Percentiles rank a stretch among this genome's conserved stretches.
These are phyloP conservation scores for Argyresthia goedartella DNA, from an alignment of 2,888 invertebrate species.

Conservation along the genomic window DNA sequence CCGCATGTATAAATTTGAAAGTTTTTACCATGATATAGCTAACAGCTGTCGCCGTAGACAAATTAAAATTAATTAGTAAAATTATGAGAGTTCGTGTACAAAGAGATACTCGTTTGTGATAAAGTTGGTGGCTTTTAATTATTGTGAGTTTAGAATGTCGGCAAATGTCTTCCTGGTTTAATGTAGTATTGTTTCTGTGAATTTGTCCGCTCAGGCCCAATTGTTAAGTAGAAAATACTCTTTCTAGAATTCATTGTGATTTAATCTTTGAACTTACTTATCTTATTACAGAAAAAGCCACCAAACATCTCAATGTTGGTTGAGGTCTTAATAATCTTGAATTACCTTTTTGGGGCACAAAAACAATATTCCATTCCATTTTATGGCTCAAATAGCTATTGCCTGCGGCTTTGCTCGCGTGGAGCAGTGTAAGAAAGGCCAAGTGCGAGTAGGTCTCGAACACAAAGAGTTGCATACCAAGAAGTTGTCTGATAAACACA, in stretches of 20 bases:
- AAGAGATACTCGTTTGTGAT: background rate
- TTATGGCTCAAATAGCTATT: background rate
- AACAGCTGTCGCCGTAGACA: background rate
- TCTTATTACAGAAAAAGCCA: too few relatives aligned
- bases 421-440: too few relatives aligned
- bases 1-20: background rate
- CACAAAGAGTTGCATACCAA: too few relatives aligned
- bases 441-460: too few relatives aligned
- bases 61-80: constrained; percentile 3
- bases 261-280: too few relatives aligned
- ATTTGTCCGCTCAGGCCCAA: background rate
- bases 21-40: background rate
- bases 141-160: background rate
- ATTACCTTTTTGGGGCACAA: background rate
- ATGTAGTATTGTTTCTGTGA: too few relatives aligned
- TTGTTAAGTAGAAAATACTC: too few relatives aligned
- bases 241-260: background rate
- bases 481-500: too few relatives aligned
- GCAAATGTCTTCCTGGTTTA: too few relatives aligned
- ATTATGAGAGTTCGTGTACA: constrained; percentile 2
- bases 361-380: background rate
- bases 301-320: too few relatives aligned
- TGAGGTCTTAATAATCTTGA: background rate
- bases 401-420: too few relatives aligned
- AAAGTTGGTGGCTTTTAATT: background rate